Conservation (phyloP, 2,888 invertebrate genomes). For the Barypeithes pellucidus region DNA sequence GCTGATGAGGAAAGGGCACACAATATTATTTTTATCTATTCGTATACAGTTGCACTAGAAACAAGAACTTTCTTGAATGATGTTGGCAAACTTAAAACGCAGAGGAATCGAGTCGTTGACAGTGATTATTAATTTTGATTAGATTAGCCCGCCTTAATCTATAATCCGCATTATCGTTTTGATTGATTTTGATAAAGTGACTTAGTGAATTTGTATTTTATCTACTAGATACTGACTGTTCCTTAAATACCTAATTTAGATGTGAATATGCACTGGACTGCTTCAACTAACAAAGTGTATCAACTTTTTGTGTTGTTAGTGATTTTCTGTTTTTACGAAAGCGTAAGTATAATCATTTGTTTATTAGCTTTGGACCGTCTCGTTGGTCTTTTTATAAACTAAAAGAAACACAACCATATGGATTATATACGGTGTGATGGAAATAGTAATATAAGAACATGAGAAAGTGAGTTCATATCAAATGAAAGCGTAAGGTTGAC, state of each 20-base stretch:
- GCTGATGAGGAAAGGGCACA: too few species aligned
- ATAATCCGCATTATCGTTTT: slow-evolving; percentile 28
- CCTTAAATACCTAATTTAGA: slow-evolving; percentile 5
- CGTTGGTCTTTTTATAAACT: neutral
- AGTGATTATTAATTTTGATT: slow-evolving; percentile 30
- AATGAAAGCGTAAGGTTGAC: too few species aligned
- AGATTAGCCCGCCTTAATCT: slow-evolving; percentile 26
- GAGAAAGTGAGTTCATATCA: too few species aligned
- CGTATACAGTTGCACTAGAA: too few species aligned
- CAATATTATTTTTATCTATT: too few species aligned
- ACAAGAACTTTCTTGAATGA: too few species aligned
- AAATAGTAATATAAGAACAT: too few species aligned
- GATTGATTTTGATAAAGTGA: slow-evolving; percentile 33
- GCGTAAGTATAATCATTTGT: slow-evolving; percentile 25
- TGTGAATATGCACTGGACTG: slow-evolving; percentile 34
- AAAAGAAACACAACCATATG: neutral
- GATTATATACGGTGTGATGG: too few species aligned
- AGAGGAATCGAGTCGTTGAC: slow-evolving; percentile 5
- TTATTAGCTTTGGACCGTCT: neutral
- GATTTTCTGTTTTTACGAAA: slow-evolving; percentile 8
- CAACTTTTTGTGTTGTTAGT: slow-evolving; percentile 20
- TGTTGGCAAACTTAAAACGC: too few species aligned
- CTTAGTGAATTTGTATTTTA: slow-evolving; percentile 17
- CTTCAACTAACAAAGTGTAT: slow-evolving; percentile 12
- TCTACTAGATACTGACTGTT: neutral